Conservation (phyloP, 2,797 vertebrate species). For the Triplophysa yarkandensis region DNA sequence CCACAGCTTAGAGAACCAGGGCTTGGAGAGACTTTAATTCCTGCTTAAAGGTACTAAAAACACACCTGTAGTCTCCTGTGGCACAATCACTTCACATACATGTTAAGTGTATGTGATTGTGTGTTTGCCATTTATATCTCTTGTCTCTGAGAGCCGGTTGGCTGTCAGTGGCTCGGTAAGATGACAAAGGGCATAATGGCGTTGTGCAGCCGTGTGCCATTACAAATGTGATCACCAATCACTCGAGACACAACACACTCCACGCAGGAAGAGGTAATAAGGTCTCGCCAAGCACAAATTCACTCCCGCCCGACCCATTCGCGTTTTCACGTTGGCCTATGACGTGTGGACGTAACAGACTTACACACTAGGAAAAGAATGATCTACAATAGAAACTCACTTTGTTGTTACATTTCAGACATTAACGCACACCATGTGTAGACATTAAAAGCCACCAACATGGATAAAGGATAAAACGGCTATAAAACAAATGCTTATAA, state of each 20-base stretch:
- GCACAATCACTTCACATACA: slow-evolving; percentile 31
- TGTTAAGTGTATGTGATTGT: slow-evolving; percentile 34
- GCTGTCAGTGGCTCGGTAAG: slow-evolving; percentile 58
- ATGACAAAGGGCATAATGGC: slow-evolving; percentile 63
- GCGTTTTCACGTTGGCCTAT: slow-evolving; percentile 43
- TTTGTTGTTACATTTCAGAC: slow-evolving; percentile 43
- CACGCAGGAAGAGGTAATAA: slow-evolving; percentile 60
- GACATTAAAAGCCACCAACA: slow-evolving; percentile 30
- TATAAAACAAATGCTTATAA: slow-evolving; percentile 32
- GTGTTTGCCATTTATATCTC: slow-evolving; percentile 50
- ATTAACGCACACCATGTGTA: slow-evolving; percentile 10
- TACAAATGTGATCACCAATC: slow-evolving; percentile 65
- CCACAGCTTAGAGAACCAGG: slow-evolving; percentile 85
- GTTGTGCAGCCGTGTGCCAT: slow-evolving; percentile 60
- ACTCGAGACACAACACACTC: slow-evolving; percentile 63
- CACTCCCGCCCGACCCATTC: slow-evolving; percentile 43
- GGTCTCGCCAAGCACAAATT: slow-evolving; percentile 49
- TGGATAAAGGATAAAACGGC: slow-evolving; percentile 32
- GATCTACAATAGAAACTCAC: slow-evolving; percentile 31
- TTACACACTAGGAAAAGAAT: slow-evolving; percentile 38
- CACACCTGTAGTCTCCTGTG: slow-evolving; percentile 54
- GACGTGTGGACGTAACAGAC: slow-evolving; percentile 21
- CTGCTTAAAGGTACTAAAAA: slow-evolving; percentile 74
- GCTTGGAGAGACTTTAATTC: slow-evolving; percentile 75
- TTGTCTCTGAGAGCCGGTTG: slow-evolving; percentile 57